These are phyloP conservation scores for Acanthopleura granulata DNA, from an alignment of 2,888 invertebrate genomes.

Conservation along the genomic window DNA sequence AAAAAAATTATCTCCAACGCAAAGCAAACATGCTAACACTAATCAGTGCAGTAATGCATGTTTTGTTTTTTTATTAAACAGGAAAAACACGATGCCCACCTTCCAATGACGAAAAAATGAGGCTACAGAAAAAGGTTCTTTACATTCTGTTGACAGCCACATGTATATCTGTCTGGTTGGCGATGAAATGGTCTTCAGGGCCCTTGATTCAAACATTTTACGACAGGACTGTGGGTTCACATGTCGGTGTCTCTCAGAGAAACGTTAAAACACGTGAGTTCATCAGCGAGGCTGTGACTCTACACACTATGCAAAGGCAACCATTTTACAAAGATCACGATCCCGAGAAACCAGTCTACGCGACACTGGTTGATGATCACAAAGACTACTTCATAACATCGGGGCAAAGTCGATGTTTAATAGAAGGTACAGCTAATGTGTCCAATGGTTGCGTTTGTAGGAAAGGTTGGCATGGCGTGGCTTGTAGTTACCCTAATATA, in stretches of 20 bases:
- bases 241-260: no score
- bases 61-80: no score
- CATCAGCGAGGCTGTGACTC: no score
- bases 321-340: constrained; percentile 7
- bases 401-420: not conserved
- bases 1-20: no score
- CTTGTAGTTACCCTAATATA: constrained; percentile 32
- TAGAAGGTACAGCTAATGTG: not conserved
- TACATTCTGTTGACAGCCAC: no score
- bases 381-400: not conserved
- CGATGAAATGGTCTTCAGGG: no score
- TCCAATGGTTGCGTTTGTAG: constrained; percentile 15
- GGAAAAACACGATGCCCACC: not conserved
- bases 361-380: constrained; percentile 6
- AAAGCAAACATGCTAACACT: no score
- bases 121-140: no score
- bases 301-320: not conserved
- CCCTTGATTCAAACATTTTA: no score
- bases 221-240: constrained; percentile 2
- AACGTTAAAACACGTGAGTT: no score
- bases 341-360: not conserved
- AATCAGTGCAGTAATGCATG: constrained; percentile 23
- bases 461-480: constrained; percentile 31
- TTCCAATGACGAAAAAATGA: no score
- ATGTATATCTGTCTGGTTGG: no score